Conservation (phyloP, 1,140 invertebrate species). For the Cydia amplana region DNA sequence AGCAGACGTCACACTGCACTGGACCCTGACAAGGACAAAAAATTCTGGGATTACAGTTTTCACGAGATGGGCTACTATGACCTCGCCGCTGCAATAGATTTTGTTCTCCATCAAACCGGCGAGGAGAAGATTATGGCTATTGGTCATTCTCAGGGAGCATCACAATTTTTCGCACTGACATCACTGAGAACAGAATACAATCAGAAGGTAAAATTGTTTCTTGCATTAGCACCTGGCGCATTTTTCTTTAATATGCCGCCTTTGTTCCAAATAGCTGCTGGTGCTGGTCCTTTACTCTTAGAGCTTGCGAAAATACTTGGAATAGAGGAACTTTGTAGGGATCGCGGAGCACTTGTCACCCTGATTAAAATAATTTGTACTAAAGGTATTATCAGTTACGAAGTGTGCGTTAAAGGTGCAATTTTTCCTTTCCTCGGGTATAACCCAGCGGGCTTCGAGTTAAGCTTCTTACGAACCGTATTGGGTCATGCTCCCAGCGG, state of each 20-base stretch:
- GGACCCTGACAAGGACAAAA: neutral
- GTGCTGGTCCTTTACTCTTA: neutral
- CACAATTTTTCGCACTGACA: neutral
- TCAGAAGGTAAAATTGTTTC: neutral
- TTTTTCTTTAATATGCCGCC: neutral
- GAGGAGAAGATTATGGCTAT: neutral
- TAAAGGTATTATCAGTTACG: neutral
- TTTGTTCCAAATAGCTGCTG: neutral
- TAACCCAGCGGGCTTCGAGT: neutral
- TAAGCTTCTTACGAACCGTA: neutral
- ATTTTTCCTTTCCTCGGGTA: neutral
- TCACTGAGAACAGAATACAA: slow-evolving; percentile 4
- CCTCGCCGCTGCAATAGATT: neutral
- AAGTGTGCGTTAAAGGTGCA: neutral
- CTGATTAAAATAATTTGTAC: neutral
- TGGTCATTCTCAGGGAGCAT: neutral
- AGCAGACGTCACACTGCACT: neutral
- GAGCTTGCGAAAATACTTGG: neutral
- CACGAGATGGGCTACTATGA: slow-evolving; percentile 12
- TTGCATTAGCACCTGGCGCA: neutral
- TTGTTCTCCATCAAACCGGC: neutral
- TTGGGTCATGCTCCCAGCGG: neutral
- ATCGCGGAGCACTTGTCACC: neutral
- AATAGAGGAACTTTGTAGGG: neutral
- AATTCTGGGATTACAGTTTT: slow-evolving; percentile 28